phyloP scores from a whole-genome alignment of 2,888 invertebrate genomes.

The Melitaea athalia region DNA sequence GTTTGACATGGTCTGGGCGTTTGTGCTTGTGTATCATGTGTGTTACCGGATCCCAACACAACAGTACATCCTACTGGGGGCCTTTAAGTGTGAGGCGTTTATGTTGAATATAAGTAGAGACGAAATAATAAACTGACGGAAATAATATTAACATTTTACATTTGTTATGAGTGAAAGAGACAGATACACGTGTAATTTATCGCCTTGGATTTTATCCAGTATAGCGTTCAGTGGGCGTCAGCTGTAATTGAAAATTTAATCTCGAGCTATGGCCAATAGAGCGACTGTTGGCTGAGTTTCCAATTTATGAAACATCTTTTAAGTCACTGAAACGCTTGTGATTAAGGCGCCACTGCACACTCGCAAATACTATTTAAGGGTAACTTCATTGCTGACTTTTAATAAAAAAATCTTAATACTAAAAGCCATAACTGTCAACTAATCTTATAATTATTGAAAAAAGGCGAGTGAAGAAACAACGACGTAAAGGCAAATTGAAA shows the following conservation, averaged over 20 bases:
- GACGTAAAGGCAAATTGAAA: too few species aligned
- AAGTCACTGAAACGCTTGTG: conserved; percentile 2
- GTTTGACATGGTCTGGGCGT: too few species aligned
- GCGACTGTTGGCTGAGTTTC: conserved; percentile 28
- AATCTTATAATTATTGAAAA: too few species aligned
- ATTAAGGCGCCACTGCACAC: conserved; percentile 6
- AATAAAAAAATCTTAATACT: too few species aligned
- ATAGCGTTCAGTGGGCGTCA: conserved; percentile 12
- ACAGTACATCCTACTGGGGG: too few species aligned
- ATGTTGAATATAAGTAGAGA: background rate
- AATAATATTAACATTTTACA: background rate
- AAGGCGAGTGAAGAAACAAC: too few species aligned
- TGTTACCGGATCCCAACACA: too few species aligned
- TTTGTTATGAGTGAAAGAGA: background rate
- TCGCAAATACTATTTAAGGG: background rate
- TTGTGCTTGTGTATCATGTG: too few species aligned
- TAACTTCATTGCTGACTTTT: background rate
- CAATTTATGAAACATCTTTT: conserved; percentile 16
- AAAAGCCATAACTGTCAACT: background rate
- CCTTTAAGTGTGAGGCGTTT: too few species aligned
- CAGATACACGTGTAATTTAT: background rate
- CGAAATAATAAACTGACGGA: background rate
- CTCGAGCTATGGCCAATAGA: conserved; percentile 28
- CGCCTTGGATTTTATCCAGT: background rate
- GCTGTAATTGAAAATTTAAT: conserved; percentile 40